These are phyloP conservation scores for Ochropacha duplaris DNA, from an alignment of 2,888 invertebrate genomes.

Conservation along the genomic window DNA sequence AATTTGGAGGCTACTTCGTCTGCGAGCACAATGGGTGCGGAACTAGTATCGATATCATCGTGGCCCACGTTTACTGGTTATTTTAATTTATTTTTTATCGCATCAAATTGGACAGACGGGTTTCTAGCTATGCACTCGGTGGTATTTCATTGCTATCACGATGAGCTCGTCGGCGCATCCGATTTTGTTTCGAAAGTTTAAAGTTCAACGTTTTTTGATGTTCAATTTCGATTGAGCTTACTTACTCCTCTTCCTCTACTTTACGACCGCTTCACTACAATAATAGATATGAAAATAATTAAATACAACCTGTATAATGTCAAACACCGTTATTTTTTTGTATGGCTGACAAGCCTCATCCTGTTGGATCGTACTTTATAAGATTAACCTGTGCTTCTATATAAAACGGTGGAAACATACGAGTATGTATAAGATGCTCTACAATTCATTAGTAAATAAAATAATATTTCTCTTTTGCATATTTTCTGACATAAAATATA, in stretches of 20 bases:
- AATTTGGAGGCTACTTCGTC: conserved; percentile 74
- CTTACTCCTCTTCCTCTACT: too few species aligned
- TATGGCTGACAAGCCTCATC: not conserved
- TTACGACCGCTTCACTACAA: conserved; percentile 2
- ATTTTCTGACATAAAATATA: conserved; percentile 1
- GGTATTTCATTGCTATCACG: conserved; percentile 62
- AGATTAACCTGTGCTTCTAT: not conserved
- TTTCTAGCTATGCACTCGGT: conserved; percentile 62
- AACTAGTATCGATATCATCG: conserved; percentile 77
- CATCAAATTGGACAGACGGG: conserved; percentile 72
- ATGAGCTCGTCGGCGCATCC: conserved; percentile 51
- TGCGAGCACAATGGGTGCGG: conserved; percentile 68
- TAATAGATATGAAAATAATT: not conserved
- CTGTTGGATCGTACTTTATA: not conserved
- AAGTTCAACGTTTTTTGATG: conserved; percentile 70
- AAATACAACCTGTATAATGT: not conserved
- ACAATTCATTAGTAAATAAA: not conserved
- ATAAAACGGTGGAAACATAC: not conserved
- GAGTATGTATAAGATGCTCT: not conserved
- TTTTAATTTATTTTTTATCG: conserved; percentile 82
- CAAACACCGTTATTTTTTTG: conserved; percentile 3
- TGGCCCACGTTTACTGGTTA: conserved; percentile 57
- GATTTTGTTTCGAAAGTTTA: conserved; percentile 64
- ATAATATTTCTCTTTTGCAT: not conserved
- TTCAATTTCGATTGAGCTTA: conserved; percentile 51